Evolutionary conservation across 2,113 vertebrate species (phyloP).

Genomic region (Cyprinodon brontotheroides): DNA sequence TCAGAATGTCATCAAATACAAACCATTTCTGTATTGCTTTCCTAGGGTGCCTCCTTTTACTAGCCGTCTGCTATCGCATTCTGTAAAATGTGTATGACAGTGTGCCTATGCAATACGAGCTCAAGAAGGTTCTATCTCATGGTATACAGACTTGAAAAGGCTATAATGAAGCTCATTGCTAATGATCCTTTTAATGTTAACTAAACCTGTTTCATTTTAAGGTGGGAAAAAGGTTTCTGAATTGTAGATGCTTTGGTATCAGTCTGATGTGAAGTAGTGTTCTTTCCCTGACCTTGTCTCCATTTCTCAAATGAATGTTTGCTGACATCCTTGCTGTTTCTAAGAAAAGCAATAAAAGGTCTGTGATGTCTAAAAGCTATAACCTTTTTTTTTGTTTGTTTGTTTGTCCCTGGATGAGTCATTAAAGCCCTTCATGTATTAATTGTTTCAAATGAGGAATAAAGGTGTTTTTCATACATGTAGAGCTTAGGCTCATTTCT

Average conservation of each 20-base stretch:
- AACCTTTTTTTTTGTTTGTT: background rate
- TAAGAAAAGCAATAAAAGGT: too few species aligned
- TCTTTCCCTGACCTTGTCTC: too few species aligned
- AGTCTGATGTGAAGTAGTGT: background rate
- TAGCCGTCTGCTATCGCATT: too few species aligned
- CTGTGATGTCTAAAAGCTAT: too few species aligned
- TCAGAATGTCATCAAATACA: too few species aligned
- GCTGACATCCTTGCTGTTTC: too few species aligned
- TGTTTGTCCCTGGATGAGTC: background rate
- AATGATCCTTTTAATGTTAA: background rate
- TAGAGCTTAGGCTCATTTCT: conserved; percentile 25
- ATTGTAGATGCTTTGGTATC: background rate
- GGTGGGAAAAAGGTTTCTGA: background rate
- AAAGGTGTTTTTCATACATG: background rate
- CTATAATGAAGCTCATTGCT: background rate
- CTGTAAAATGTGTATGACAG: too few species aligned
- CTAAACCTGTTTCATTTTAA: background rate
- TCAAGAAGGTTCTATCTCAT: background rate
- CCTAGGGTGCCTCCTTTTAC: too few species aligned
- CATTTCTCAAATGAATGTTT: too few species aligned
- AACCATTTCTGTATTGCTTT: too few species aligned
- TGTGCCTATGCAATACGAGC: too few species aligned
- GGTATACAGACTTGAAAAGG: background rate
- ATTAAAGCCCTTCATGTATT: background rate
- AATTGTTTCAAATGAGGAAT: background rate